Conservation (phyloP, 2,888 invertebrate genomes). For the Resseliella maxima region DNA sequence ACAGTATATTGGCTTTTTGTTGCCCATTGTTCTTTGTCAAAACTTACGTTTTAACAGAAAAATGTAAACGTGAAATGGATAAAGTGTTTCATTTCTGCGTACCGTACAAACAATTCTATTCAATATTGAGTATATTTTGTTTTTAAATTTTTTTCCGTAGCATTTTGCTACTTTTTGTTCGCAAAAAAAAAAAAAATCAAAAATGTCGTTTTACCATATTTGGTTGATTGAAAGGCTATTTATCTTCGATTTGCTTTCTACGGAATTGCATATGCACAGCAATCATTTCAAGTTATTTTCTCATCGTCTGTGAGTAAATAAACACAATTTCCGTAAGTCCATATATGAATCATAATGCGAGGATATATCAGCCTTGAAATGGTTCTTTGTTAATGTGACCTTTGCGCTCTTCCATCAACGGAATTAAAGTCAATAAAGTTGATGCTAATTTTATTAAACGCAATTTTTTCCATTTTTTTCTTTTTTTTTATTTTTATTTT, state of each 20-base stretch:
- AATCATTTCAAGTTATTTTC: background rate
- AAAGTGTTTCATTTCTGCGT: too few species aligned
- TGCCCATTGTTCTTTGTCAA: background rate
- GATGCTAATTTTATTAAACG: background rate
- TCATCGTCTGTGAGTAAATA: background rate
- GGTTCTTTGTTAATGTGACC: conserved; percentile 33
- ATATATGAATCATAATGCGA: background rate
- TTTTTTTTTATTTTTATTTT: too few species aligned
- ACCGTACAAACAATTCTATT: background rate
- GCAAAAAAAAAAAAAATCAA: too few species aligned
- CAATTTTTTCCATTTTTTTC: background rate
- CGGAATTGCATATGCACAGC: background rate
- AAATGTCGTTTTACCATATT: conserved; percentile 39
- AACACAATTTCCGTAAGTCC: background rate
- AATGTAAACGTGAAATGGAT: too few species aligned
- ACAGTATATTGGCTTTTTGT: background rate
- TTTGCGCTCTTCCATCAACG: background rate
- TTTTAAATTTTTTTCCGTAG: background rate
- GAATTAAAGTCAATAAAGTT: background rate
- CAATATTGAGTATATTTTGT: background rate
- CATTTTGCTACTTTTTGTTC: background rate
- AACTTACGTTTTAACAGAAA: too few species aligned
- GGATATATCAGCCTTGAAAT: conserved; percentile 18
- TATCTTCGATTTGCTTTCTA: background rate
- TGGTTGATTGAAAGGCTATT: conserved; percentile 20